Base-by-base conservation (phyloP, 2,113 vertebrate species). In the Cyprinodon variegatus region DNA sequence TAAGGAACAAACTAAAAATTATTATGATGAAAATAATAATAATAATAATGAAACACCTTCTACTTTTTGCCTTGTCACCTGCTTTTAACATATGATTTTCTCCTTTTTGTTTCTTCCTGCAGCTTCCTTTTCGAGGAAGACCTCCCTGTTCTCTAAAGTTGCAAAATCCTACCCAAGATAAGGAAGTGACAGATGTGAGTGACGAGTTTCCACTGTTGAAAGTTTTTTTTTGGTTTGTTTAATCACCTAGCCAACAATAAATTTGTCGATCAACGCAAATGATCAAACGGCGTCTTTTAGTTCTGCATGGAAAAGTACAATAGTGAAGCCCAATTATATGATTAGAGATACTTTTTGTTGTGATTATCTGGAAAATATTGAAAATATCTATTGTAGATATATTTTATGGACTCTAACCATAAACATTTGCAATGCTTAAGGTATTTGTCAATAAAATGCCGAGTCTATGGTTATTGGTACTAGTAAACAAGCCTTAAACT, bases 121-220 rank as follows among this genome's bases (percentile, higher is more conserved):
- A 93, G 91, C 43, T 68, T 48, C 68, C 61, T 10, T 82, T 86
- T 70, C 79, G 72, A 78, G 82, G 81, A 74, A 75, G 77, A 76
- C 88, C 89, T 37, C 90, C 90, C 0, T 89, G 78, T 68, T 91
- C 89, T 41, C 84, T 94, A 45, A 90, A 84, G 69, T 71, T 94
- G n/a, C 80, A 76, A 8, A 82, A 63, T 59, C 78, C 70, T 70
- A 86, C 66, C 0, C 77, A 87, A 17, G 81, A 87, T n/a, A 74
- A 84, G 9, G 72, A 78, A 43, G 86, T 89, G 53, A 82, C 85
- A 36, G 79, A 88, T 68, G 93, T 93, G 76, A 87, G 88, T 84
- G 0, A 65, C 37, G n/a, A 8, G n/a, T 0, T 22, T 48, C 6
- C 8, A 38, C 46, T 61, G 40, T 15, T 70, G 37, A 71, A 29